These are phyloP conservation scores for Aramus guarauna DNA, from an alignment of 2,113 vertebrate genomes.

Conservation along the genomic window DNA sequence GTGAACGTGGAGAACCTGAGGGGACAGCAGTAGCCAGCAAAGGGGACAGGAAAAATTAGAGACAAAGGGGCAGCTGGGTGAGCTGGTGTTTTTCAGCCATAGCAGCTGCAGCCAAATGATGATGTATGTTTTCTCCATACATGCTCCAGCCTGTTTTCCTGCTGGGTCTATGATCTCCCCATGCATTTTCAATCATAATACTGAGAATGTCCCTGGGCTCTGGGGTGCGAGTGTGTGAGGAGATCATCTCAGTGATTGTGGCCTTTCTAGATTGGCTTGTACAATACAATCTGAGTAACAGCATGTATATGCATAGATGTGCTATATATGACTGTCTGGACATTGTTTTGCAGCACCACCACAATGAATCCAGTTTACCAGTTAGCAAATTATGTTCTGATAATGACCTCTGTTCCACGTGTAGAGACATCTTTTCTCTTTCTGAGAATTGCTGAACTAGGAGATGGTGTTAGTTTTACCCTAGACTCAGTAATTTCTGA, in stretches of 20 bases:
- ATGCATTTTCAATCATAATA: neutral
- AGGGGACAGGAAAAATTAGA: neutral
- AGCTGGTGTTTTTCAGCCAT: neutral
- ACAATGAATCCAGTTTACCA: neutral
- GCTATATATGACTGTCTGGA: neutral
- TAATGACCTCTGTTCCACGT: neutral
- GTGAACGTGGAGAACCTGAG: neutral
- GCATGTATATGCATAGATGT: no score
- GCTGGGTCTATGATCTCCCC: neutral
- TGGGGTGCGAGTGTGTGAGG: neutral
- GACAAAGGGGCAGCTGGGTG: neutral
- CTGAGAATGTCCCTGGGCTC: neutral
- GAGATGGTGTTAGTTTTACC: neutral
- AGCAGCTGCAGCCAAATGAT: neutral
- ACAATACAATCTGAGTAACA: neutral
- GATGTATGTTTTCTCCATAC: neutral
- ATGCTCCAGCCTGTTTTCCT: neutral
- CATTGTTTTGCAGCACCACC: neutral
- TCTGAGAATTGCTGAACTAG: neutral
- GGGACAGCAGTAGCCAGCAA: neutral
- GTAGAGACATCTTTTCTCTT: neutral
- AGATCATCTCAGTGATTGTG: neutral
- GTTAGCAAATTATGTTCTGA: neutral
- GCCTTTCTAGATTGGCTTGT: neutral
- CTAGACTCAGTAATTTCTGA: conserved; percentile 1